These are phyloP conservation scores for Halichoeres trimaculatus DNA, from an alignment of 2,113 vertebrate genomes.

Conservation along the genomic window DNA sequence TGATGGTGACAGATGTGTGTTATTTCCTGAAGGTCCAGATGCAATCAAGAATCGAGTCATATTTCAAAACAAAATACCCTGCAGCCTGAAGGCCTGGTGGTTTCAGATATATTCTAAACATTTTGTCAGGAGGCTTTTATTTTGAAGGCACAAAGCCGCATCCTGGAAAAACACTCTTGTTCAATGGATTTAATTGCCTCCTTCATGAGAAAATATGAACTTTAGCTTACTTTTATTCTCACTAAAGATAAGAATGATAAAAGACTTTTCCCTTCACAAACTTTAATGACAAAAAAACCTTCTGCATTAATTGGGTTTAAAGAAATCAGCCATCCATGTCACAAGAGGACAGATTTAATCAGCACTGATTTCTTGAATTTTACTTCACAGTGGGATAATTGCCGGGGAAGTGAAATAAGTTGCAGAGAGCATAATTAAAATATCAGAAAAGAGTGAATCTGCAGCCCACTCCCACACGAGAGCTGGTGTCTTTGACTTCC, in stretches of 20 bases:
- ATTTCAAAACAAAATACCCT: too few species aligned
- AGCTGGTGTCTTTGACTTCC: neutral
- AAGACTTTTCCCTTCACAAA: neutral
- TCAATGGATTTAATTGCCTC: neutral
- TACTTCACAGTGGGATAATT: constrained; percentile 11
- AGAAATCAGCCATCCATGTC: constrained; percentile 1
- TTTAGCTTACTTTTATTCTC: neutral
- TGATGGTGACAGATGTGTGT: too few species aligned
- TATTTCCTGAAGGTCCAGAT: too few species aligned
- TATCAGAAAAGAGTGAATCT: neutral
- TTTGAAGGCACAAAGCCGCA: neutral
- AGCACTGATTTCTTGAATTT: neutral
- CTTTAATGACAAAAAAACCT: neutral
- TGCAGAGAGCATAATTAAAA: constrained; percentile 25
- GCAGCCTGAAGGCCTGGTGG: too few species aligned
- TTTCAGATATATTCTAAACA: too few species aligned
- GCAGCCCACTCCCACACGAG: neutral
- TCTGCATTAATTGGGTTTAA: constrained; percentile 10
- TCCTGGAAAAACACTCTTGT: neutral
- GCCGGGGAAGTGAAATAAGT: constrained; percentile 2
- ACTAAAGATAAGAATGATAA: neutral
- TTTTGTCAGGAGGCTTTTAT: neutral
- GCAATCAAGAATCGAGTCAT: too few species aligned
- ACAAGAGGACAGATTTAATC: neutral
- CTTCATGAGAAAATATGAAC: neutral